Evolutionary conservation across 2,888 invertebrate species (phyloP).

Genomic region (Catonia carolina): DNA sequence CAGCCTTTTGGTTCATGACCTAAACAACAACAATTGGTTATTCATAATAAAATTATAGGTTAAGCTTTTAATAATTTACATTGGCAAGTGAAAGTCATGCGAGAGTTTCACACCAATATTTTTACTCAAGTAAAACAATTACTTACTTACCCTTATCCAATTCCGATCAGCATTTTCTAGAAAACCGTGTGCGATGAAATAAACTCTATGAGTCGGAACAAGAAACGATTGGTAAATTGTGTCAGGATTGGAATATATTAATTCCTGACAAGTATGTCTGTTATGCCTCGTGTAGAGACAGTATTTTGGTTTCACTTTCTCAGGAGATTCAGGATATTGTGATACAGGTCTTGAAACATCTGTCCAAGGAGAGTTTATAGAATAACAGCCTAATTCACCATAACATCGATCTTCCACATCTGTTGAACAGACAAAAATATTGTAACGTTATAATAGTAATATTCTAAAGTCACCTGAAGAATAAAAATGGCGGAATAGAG

Average conservation of each 20-base stretch:
- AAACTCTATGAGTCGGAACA: conserved; percentile 57
- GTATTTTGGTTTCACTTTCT: conserved; percentile 53
- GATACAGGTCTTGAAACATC: conserved; percentile 70
- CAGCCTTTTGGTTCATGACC: too few relatives aligned
- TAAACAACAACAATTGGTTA: too few relatives aligned
- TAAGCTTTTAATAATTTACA: too few relatives aligned
- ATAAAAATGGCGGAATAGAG: too few relatives aligned
- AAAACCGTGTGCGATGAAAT: conserved; percentile 79
- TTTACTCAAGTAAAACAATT: too few relatives aligned
- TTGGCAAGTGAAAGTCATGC: too few relatives aligned
- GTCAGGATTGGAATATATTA: conserved; percentile 60
- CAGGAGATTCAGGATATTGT: conserved; percentile 66
- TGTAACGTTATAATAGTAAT: neutral
- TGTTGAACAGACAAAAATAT: conserved; percentile 17
- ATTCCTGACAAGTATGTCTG: conserved; percentile 46
- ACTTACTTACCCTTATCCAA: conserved; percentile 66
- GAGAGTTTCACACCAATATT: too few relatives aligned
- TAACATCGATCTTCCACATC: conserved; percentile 52
- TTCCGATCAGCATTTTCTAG: conserved; percentile 71
- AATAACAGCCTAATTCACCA: conserved; percentile 74
- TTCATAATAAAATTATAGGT: too few relatives aligned
- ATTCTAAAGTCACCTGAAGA: too few relatives aligned
- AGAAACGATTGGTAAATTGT: conserved; percentile 57
- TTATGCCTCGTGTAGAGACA: conserved; percentile 52
- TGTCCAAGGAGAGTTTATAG: conserved; percentile 69